phyloP scores from a whole-genome alignment of 2,888 invertebrate species.

The Xanthia togata region DNA sequence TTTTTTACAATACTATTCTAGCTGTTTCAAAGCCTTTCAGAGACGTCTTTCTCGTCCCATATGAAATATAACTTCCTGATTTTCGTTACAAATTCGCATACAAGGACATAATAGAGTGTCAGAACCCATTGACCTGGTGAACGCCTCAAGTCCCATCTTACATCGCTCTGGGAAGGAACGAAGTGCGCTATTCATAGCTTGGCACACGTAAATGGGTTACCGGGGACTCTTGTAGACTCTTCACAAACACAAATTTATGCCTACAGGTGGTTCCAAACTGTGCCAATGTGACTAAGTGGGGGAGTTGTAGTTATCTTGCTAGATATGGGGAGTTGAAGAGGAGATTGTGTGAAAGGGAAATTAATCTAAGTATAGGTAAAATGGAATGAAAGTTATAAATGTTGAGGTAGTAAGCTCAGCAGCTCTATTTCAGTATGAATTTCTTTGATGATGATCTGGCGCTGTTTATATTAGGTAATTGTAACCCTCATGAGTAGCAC shows the following conservation, averaged over 20 bases:
- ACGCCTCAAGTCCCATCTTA: conserved; percentile 37
- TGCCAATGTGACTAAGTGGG: conserved; percentile 21
- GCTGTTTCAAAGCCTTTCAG: not conserved
- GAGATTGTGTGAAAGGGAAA: no score
- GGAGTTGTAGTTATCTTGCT: conserved; percentile 3
- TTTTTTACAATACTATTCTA: no score
- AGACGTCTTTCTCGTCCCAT: not conserved
- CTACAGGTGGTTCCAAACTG: conserved; percentile 51
- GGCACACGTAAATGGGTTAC: conserved; percentile 56
- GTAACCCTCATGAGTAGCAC: not conserved
- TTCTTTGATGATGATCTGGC: not conserved
- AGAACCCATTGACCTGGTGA: conserved; percentile 47
- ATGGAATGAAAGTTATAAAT: not conserved
- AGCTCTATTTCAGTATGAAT: not conserved
- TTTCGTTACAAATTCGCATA: not conserved
- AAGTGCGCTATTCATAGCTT: conserved; percentile 59
- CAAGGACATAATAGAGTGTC: conserved; percentile 34
- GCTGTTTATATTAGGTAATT: not conserved
- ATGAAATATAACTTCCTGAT: not conserved
- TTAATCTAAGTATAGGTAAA: no score
- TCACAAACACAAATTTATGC: conserved; percentile 33
- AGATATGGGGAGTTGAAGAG: not conserved
- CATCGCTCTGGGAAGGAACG: conserved; percentile 37
- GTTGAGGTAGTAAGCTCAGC: not conserved
- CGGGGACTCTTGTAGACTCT: conserved; percentile 45